A percentile compares a stretch with the other conserved stretches of the same genome.
These are phyloP conservation scores for Drosophila insularis DNA, from an alignment of 1,140 invertebrate species.

Conservation along the genomic window DNA sequence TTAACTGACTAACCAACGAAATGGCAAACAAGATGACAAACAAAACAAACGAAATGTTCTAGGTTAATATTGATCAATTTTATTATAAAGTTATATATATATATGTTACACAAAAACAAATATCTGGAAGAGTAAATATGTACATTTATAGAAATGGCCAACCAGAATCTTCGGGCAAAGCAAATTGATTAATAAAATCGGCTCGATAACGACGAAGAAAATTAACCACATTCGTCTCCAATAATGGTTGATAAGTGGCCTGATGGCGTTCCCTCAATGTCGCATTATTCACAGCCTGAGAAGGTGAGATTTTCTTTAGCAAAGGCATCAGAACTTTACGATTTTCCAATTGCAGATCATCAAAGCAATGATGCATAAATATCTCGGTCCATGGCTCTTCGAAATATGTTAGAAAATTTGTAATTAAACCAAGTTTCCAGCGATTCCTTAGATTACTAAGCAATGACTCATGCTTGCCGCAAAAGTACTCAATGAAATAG, in stretches of 20 bases:
- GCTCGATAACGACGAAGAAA: slow-evolving; percentile 51
- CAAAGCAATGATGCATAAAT: slow-evolving; percentile 61
- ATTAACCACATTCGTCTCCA: slow-evolving; percentile 51
- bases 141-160: slow-evolving; percentile 1
- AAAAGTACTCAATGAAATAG: slow-evolving; percentile 54
- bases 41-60: slow-evolving; percentile 29
- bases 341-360: slow-evolving; percentile 50
- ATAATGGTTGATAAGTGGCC: slow-evolving; percentile 9
- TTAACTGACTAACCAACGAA: slow-evolving; percentile 36
- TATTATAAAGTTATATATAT: slow-evolving; percentile 4
- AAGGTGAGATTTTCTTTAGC: slow-evolving; percentile 16
- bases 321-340: slow-evolving; percentile 30
- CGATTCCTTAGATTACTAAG: slow-evolving; percentile 50
- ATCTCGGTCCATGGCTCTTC: slow-evolving; percentile 60
- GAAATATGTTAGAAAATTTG: slow-evolving; percentile 47
- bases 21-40: not conserved
- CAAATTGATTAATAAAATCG: slow-evolving; percentile 56
- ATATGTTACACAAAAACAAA: not conserved
- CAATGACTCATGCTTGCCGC: slow-evolving; percentile 52
- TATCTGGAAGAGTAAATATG: not conserved
- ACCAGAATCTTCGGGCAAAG: slow-evolving; percentile 52
- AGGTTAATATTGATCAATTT: slow-evolving; percentile 20
- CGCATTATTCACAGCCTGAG: not conserved
- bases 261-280: slow-evolving; percentile 4
- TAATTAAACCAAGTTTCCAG: slow-evolving; percentile 36